Conservation (phyloP, 1,140 invertebrate genomes). For the Phenacoccus solenopsis region DNA sequence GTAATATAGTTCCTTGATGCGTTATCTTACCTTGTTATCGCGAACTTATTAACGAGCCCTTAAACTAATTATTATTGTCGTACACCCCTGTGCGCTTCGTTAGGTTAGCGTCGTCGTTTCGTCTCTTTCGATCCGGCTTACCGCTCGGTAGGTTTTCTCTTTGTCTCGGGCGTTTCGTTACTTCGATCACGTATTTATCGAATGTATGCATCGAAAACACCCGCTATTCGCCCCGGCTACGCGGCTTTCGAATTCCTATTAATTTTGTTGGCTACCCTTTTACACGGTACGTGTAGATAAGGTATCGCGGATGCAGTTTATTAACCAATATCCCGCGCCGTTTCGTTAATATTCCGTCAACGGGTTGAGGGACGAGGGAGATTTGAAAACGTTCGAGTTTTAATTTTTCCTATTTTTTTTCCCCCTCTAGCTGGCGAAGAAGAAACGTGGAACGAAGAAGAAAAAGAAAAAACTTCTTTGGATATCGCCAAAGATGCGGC, state of each 20-base stretch:
- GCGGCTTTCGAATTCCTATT: neutral
- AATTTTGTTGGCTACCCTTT: slow-evolving; percentile 1
- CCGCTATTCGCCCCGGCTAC: neutral
- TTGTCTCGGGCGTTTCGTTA: neutral
- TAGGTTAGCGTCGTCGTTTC: neutral
- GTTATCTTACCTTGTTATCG: slow-evolving; percentile 9
- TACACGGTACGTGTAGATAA: neutral
- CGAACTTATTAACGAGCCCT: slow-evolving; percentile 12
- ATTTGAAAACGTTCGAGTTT: neutral
- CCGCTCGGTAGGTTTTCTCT: neutral
- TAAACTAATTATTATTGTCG: slow-evolving; percentile 13
- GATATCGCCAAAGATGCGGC: neutral
- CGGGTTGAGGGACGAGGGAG: too few species aligned
- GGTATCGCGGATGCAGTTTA: slow-evolving; percentile 8
- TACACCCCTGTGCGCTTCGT: neutral
- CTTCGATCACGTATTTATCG: slow-evolving; percentile 11
- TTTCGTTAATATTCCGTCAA: slow-evolving; percentile 13
- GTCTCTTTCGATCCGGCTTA: neutral
- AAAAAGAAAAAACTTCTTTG: neutral
- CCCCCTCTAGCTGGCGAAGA: neutral
- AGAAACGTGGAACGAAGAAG: slow-evolving; percentile 1
- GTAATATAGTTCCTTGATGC: slow-evolving; percentile 1
- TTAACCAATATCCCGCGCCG: slow-evolving; percentile 9
- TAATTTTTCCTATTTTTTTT: neutral
- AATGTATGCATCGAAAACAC: neutral